Percentiles rank a stretch among this genome's conserved stretches.
These are phyloP conservation scores for Myotis planiceps DNA, from an alignment of 2,797 vertebrate species.

Conservation along the genomic window DNA sequence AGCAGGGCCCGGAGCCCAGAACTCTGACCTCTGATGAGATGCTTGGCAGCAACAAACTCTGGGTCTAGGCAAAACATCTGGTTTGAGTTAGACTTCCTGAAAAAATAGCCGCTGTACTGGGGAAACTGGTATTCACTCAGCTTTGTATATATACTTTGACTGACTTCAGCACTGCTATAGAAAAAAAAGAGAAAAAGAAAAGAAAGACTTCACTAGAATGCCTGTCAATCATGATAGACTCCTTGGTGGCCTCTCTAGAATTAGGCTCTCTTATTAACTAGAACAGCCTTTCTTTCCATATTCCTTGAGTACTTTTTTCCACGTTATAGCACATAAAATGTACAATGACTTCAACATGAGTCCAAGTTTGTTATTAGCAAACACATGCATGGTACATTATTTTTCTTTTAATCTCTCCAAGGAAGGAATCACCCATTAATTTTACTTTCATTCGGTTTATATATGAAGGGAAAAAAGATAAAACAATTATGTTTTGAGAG, in stretches of 20 bases:
- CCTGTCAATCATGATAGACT: slow-evolving; percentile 87
- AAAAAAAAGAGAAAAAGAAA: slow-evolving; percentile 22
- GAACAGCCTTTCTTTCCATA: slow-evolving; percentile 77
- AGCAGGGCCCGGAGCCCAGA: slow-evolving; percentile 91
- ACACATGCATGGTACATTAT: slow-evolving; percentile 19
- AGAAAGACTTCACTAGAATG: slow-evolving; percentile 80
- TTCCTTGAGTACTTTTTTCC: slow-evolving; percentile 70
- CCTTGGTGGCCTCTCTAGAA: slow-evolving; percentile 86
- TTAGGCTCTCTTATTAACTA: slow-evolving; percentile 77
- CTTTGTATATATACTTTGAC: slow-evolving; percentile 91
- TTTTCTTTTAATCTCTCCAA: slow-evolving; percentile 14
- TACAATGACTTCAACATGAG: slow-evolving; percentile 68
- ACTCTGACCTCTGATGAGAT: slow-evolving; percentile 93
- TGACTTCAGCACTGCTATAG: slow-evolving; percentile 86
- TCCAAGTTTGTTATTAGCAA: slow-evolving; percentile 73
- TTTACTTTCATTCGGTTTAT: slow-evolving; percentile 47
- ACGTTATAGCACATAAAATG: slow-evolving; percentile 57
- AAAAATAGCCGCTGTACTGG: slow-evolving; percentile 95
- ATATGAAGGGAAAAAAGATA: not conserved
- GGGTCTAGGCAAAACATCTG: slow-evolving; percentile 92
- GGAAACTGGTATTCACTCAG: slow-evolving; percentile 93
- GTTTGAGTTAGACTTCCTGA: slow-evolving; percentile 92
- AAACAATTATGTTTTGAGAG: not conserved
- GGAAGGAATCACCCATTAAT: not conserved
- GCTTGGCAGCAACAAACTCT: slow-evolving; percentile 91